Conservation (phyloP, 1,140 invertebrate species). For the Diabrotica virgifera region DNA sequence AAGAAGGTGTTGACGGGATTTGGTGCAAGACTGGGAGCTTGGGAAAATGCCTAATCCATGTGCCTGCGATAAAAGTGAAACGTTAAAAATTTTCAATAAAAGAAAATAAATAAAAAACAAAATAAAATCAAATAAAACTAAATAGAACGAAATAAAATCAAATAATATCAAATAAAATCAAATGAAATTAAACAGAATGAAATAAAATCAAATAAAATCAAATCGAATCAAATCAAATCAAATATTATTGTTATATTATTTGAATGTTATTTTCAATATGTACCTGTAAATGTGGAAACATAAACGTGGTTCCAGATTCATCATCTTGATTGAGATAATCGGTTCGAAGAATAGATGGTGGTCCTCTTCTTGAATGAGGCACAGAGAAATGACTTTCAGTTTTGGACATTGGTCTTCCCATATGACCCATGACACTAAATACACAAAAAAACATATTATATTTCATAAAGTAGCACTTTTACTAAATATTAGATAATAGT, state of each 20-base stretch:
- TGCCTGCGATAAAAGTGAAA: constrained; percentile 32
- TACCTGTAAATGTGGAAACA: constrained; percentile 64
- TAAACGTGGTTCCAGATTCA: constrained; percentile 54
- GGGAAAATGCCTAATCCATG: constrained; percentile 48
- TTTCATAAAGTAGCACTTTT: neutral
- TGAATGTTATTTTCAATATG: constrained; percentile 14
- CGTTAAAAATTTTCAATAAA: no score
- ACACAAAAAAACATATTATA: constrained; percentile 17
- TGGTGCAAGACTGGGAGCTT: constrained; percentile 35
- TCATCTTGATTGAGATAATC: constrained; percentile 53
- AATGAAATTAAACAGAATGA: no score
- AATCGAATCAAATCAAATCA: no score
- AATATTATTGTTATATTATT: neutral
- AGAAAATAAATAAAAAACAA: no score
- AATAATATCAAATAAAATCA: no score
- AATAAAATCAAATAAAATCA: no score
- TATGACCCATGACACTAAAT: constrained; percentile 45
- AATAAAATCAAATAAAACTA: no score
- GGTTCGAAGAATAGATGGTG: constrained; percentile 50
- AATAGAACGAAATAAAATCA: no score
- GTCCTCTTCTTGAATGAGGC: constrained; percentile 50
- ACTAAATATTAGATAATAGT: no score
- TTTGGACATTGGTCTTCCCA: constrained; percentile 56
- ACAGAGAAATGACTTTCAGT: constrained; percentile 57
- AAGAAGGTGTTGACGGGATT: constrained; percentile 45